Percentiles rank a stretch among this genome's conserved stretches.
These are phyloP conservation scores for Antechinus stuartii DNA, from an alignment of 2,113 vertebrate species.

Conservation along the genomic window DNA sequence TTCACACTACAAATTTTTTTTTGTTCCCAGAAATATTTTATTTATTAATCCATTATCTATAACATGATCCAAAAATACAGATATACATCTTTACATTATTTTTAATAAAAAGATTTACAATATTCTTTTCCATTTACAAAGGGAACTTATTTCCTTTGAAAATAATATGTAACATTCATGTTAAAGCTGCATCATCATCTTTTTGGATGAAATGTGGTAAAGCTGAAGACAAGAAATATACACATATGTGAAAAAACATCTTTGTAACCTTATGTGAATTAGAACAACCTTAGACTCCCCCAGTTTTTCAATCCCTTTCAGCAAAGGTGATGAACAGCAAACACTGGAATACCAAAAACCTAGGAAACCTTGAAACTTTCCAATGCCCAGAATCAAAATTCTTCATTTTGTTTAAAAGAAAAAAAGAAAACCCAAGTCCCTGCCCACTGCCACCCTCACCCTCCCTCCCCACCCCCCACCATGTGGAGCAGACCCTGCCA, in stretches of 20 bases:
- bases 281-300: neutral
- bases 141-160: conserved; percentile 73
- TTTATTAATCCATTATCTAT: conserved; percentile 84
- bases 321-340: neutral
- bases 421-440: neutral
- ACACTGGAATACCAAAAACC: conserved; percentile 60
- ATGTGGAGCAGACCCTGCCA: fast-evolving
- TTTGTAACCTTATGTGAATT: neutral
- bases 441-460: neutral
- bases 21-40: conserved; percentile 88
- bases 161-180: conserved; percentile 63
- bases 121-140: conserved; percentile 81
- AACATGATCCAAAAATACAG: conserved; percentile 88
- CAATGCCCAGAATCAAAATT: conserved; percentile 23
- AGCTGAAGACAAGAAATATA: conserved; percentile 53
- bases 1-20: too few relatives aligned
- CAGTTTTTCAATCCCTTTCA: neutral
- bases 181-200: conserved; percentile 63
- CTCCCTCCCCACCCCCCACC: neutral
- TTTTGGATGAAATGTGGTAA: conserved; percentile 64
- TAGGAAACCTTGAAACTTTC: conserved; percentile 39
- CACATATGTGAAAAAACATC: neutral
- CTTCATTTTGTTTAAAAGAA: conserved; percentile 13
- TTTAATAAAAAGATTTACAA: conserved; percentile 83
- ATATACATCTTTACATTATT: conserved; percentile 81